Conservation (phyloP, 2,888 invertebrate genomes). For the Melikaiella ostensackeni region DNA sequence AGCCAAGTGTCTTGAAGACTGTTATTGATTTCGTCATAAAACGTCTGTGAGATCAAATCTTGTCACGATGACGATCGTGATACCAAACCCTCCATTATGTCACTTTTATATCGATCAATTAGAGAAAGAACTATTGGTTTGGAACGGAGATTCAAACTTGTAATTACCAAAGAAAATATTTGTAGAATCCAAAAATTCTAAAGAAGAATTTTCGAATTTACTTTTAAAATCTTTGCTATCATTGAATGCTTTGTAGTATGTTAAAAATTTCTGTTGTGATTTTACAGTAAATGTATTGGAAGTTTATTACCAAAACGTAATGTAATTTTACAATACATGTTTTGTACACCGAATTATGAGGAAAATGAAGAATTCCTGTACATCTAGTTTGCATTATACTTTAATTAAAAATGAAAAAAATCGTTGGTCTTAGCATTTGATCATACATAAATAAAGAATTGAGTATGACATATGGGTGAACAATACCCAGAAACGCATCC, state of each 20-base stretch:
- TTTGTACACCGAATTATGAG: no score
- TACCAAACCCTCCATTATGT: not conserved
- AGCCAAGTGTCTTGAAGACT: not conserved
- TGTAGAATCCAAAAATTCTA: not conserved
- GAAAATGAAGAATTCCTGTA: no score
- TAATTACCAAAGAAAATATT: not conserved
- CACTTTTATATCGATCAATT: not conserved
- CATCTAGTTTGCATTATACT: no score
- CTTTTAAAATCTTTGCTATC: not conserved
- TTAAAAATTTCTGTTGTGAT: no score
- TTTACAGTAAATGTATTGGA: no score
- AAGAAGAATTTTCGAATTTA: not conserved
- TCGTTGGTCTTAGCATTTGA: no score
- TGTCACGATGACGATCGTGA: not conserved
- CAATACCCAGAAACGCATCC: no score
- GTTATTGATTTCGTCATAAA: slow-evolving; percentile 24
- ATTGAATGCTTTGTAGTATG: not conserved
- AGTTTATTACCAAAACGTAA: no score
- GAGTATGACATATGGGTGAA: no score
- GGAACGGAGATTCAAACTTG: not conserved
- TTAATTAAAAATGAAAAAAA: no score
- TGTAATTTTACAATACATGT: no score
- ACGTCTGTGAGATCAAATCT: slow-evolving; percentile 9
- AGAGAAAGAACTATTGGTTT: not conserved
- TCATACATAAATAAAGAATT: no score